Base-by-base conservation (phyloP, 2,888 invertebrate genomes). In the Zhuqinia jingwanae region DNA sequence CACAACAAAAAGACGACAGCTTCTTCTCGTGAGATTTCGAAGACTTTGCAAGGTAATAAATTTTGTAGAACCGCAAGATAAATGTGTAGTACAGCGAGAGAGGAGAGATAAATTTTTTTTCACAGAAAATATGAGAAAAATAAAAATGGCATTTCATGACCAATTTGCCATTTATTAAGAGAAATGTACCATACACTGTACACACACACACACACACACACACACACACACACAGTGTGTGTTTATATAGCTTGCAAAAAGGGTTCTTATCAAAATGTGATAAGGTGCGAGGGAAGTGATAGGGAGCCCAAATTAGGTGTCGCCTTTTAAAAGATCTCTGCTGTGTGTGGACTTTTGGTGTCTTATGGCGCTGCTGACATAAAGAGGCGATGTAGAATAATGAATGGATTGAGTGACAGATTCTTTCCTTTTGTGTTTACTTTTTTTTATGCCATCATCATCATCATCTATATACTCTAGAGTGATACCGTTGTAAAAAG, bases 401-500 rank as follows among this genome's bases (percentile, higher is more conserved):
- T 56, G 76, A 56, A 76, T 78, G 60, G 25, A 63, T 36, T 78
- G 78, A 78, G 45, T 78, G 78, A 78, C 78, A 78, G 63, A 63
- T 42, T 78, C 47, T 78, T 78, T 77, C 65, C 42, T 60, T 63
- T 60, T 60, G 47, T 65, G 20, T 42, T 45, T 42, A 45, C 63
- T 63, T 22, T 63, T n/a, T 63, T 63, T 70, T 70, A 47, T 47
- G 45, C 22, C 68, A 68, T 68, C 45, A 68, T 68, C 68, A 13
- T 45, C 22, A n/a, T 70, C 50, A 10, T 47, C 47, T 25, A 45
- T 15, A 42, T 70, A 15, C 13, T 63, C n/a, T 63, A 17, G 5
- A 60, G 25, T 63, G 30, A 47, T 78, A 60, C 63, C 78, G 78
- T 78, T n/a, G n/a, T n/a, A n/a, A n/a, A n/a, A n/a, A n/a, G n/a